Base-by-base conservation (phyloP, 2,113 vertebrate species). In the Poecilia latipinna region DNA sequence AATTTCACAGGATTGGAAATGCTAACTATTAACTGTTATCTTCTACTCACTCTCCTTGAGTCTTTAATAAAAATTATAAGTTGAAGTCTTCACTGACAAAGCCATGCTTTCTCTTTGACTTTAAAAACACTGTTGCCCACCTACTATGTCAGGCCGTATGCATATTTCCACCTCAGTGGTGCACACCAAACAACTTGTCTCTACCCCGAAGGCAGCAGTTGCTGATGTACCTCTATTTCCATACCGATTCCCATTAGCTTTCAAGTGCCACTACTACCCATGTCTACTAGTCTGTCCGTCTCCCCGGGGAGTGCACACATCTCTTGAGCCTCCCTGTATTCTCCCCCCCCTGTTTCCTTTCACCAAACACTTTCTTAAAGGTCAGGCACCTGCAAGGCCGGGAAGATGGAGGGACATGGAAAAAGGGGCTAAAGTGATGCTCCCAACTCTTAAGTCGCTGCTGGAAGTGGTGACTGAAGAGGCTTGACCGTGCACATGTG, bases 151-250 rank as follows among this genome's bases (percentile, higher is more conserved):
- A 48, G 75, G 72, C 82, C 88, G 72, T 88, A 76, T 88, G 74
- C 85, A 87, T 77, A 81, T 92, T 92, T 92, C 91, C 87, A 89
- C 89, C 83, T 89, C 87, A 90, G 75, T 87, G 82, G 80, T 82
- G 86, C 80, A 86, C 91, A 86, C 89, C 88, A 84, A 89, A 91
- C 80, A 91, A 87, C 84, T 86, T 72, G 80, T 77, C 77, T 86
- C 65, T 73, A 68, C 82, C 75, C 91, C 79, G 89, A 90, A 89
- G 88, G 84, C 88, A 86, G 80, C 78, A 84, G 86, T 90, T 86
- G 82, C 83, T 82, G 86, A 90, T 90, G 90, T 82, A 83, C 87
- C 86, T 89, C 77, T 72, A 89, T 91, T 88, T 89, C 78, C 82
- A 77, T 90, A 63, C 75, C 19, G 51, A 79, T 86, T 86, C 82